A percentile compares a stretch with the other conserved stretches of the same genome.
Conservation (phyloP, 2,797 vertebrate species). For the Cryptoblepharus egeriae region DNA sequence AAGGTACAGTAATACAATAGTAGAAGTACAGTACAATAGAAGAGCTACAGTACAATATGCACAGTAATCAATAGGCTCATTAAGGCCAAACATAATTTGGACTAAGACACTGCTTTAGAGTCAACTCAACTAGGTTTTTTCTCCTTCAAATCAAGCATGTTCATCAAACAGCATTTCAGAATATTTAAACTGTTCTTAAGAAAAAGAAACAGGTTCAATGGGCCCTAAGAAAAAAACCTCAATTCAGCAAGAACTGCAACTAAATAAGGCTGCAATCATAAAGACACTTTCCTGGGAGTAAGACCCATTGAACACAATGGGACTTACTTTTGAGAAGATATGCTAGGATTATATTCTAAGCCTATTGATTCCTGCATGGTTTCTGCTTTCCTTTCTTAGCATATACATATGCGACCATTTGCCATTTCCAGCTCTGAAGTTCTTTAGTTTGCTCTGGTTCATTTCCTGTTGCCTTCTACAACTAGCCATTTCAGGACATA, state of each 20-base stretch:
- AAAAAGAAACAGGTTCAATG: neutral
- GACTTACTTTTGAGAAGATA: too few species aligned
- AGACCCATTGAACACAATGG: too few species aligned
- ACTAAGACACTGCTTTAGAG: neutral
- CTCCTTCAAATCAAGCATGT: neutral
- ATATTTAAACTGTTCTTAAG: neutral
- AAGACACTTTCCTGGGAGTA: too few species aligned
- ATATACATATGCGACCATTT: neutral
- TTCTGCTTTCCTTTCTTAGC: neutral
- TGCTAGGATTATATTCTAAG: too few species aligned
- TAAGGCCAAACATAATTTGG: neutral
- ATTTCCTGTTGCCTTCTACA: neutral
- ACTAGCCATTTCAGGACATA: neutral
- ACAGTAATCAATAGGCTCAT: neutral
- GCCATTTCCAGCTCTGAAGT: neutral
- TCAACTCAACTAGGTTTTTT: neutral
- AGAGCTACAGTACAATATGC: neutral
- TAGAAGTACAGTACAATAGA: too few species aligned
- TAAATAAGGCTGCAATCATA: too few species aligned
- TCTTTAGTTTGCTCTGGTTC: neutral
- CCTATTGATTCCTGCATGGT: neutral
- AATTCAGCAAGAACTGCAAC: neutral
- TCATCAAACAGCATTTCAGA: neutral
- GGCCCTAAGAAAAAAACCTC: neutral
- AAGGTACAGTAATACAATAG: too few species aligned